Evolutionary conservation across 2,888 invertebrate species (phyloP).

Genomic region (Papilio protenor): DNA sequence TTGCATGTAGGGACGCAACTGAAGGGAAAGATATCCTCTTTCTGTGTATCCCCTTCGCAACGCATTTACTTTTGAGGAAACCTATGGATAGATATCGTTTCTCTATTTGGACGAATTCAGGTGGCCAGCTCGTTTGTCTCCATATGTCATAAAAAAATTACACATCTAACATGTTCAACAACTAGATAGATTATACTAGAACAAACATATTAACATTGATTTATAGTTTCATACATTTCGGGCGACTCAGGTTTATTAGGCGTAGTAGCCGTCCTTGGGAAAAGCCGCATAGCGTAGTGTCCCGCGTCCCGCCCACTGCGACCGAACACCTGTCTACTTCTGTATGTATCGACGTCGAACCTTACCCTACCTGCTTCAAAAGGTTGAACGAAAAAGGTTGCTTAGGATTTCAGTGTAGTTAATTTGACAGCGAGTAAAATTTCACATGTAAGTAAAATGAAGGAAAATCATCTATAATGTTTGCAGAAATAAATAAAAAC

Average conservation of each 20-base stretch:
- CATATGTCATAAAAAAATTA: no score
- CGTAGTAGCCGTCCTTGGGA: slow-evolving; percentile 46
- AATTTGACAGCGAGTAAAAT: not conserved
- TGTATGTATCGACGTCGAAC: slow-evolving; percentile 4
- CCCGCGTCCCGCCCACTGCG: slow-evolving; percentile 43
- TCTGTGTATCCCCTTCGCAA: no score
- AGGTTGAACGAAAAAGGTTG: not conserved
- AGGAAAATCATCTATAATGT: not conserved
- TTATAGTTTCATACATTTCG: not conserved
- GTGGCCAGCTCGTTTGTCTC: no score
- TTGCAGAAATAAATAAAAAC: not conserved
- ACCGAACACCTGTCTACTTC: slow-evolving; percentile 27
- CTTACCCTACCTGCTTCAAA: slow-evolving; percentile 11
- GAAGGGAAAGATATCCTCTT: no score
- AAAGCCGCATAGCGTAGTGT: slow-evolving; percentile 48
- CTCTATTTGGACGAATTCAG: no score
- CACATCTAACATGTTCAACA: no score
- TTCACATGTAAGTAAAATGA: no score
- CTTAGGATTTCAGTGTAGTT: not conserved
- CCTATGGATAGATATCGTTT: no score
- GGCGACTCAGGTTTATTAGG: slow-evolving; percentile 25
- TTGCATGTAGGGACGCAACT: no score
- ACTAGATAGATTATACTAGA: no score
- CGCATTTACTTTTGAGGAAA: no score
- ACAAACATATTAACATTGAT: not conserved